Conservation (phyloP, 1,140 invertebrate species). For the Diachasmimorpha longicaudata region DNA sequence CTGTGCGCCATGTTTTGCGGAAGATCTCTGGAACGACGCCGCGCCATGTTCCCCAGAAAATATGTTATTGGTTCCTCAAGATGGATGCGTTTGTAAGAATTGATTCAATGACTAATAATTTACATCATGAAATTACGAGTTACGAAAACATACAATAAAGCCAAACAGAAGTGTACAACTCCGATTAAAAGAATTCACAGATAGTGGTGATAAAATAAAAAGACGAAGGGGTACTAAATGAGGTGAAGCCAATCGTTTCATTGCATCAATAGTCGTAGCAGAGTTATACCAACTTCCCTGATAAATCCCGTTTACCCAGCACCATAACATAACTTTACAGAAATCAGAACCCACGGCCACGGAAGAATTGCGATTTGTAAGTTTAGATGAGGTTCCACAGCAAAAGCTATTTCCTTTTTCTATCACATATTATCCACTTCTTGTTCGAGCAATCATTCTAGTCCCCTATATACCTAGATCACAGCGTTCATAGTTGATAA, state of each 20-base stretch:
- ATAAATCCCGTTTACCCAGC: slow-evolving; percentile 63
- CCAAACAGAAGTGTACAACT: not conserved
- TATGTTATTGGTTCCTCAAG: too few species aligned
- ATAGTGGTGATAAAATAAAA: slow-evolving; percentile 9
- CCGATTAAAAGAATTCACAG: slow-evolving; percentile 9
- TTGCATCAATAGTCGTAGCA: slow-evolving; percentile 62
- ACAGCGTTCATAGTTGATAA: too few species aligned
- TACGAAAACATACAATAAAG: too few species aligned
- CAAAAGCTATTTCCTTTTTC: slow-evolving; percentile 21
- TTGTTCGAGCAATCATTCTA: slow-evolving; percentile 19
- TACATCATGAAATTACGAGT: too few species aligned
- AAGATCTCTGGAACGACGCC: too few species aligned
- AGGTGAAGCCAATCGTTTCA: slow-evolving; percentile 63
- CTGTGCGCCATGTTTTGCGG: too few species aligned
- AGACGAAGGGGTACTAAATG: slow-evolving; percentile 43
- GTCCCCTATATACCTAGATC: not conserved
- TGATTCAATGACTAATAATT: too few species aligned
- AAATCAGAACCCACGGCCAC: slow-evolving; percentile 60
- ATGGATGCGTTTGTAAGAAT: too few species aligned
- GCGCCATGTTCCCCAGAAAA: too few species aligned
- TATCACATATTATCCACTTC: slow-evolving; percentile 1
- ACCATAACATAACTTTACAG: slow-evolving; percentile 64
- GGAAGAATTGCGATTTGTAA: slow-evolving; percentile 65
- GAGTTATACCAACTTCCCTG: slow-evolving; percentile 63
- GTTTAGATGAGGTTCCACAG: slow-evolving; percentile 58